Conservation (phyloP, 2,113 vertebrate species). For the Oplegnathus fasciatus region DNA sequence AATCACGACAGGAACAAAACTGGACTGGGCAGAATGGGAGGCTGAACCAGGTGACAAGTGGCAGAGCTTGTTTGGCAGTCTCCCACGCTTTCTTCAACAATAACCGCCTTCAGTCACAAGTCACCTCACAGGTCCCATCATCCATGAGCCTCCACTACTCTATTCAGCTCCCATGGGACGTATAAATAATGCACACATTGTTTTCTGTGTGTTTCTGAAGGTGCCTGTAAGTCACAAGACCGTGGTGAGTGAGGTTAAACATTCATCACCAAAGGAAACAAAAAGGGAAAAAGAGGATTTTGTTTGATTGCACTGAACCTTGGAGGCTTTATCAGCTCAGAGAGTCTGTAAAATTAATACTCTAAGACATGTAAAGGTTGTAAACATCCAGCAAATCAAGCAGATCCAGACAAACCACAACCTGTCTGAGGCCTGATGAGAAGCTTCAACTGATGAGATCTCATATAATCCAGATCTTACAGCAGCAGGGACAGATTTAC, state of each 20-base stretch:
- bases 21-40: conserved; percentile 76
- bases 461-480: conserved; percentile 10
- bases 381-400: not conserved
- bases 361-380: not conserved
- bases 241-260: not conserved
- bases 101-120: conserved; percentile 60
- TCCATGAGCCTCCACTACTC: conserved; percentile 5
- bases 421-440: not conserved
- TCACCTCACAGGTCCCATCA: conserved; percentile 31
- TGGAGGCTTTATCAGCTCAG: not conserved
- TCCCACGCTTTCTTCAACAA: conserved; percentile 69
- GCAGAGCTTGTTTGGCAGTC: conserved; percentile 72
- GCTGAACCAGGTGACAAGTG: conserved; percentile 73
- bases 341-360: not conserved
- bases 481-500: not conserved
- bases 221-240: conserved; percentile 23
- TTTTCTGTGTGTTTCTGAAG: conserved; percentile 11
- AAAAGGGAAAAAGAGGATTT: not conserved
- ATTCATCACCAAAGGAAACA: not conserved
- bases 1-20: conserved; percentile 70
- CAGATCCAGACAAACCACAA: conserved; percentile 3
- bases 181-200: conserved; percentile 38
- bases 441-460: not conserved
- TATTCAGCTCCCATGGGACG: conserved; percentile 8
- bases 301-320: not conserved